Percentiles rank a stretch among this genome's conserved stretches.
phyloP scores from a whole-genome alignment of 2,888 invertebrate species.

The Melanchra persicariae region DNA sequence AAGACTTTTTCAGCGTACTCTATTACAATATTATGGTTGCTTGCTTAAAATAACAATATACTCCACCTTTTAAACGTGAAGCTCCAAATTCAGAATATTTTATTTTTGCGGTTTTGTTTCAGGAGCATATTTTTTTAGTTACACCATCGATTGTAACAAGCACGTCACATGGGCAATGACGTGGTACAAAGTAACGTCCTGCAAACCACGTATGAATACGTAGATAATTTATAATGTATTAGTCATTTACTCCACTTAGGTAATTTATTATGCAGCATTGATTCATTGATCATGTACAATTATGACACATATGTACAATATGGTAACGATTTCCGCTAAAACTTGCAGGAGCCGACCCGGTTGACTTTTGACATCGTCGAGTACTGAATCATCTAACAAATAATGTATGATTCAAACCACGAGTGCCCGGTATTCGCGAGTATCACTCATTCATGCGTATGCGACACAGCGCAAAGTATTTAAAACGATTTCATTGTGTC shows the following conservation, averaged over 20 bases:
- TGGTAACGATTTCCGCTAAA: conserved; percentile 81
- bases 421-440: conserved; percentile 74
- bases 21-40: too few relatives aligned
- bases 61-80: neutral
- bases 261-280: conserved; percentile 74
- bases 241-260: conserved; percentile 60
- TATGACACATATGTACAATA: conserved; percentile 77
- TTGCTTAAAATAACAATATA: neutral
- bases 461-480: conserved; percentile 58
- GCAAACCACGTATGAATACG: conserved; percentile 45
- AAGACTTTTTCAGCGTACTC: too few relatives aligned
- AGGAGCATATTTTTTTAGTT: conserved; percentile 9
- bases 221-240: conserved; percentile 59
- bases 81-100: neutral
- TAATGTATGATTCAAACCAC: conserved; percentile 71
- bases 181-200: conserved; percentile 40
- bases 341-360: conserved; percentile 71
- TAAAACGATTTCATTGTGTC: conserved; percentile 72
- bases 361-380: conserved; percentile 75
- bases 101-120: neutral
- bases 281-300: conserved; percentile 79
- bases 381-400: conserved; percentile 76
- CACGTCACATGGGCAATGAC: conserved; percentile 32
- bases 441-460: conserved; percentile 71
- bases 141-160: conserved; percentile 38